Evolutionary conservation across 2,888 invertebrate genomes (phyloP).

Genomic region (Entomobrya proxima): DNA sequence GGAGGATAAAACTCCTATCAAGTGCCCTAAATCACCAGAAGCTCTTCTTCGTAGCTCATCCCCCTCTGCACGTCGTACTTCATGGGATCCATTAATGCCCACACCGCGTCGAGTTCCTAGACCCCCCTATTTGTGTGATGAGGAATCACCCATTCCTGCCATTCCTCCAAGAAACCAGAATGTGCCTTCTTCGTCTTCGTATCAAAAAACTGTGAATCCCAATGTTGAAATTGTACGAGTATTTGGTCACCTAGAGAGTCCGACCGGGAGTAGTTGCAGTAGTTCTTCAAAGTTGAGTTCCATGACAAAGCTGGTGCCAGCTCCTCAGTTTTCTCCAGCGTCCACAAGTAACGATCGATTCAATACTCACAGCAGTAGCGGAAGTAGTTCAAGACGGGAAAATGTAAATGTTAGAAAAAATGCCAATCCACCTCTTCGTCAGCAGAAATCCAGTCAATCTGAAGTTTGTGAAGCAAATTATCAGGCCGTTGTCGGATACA

Average conservation of each 20-base stretch:
- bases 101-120: constrained; percentile 68
- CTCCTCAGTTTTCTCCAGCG: constrained; percentile 59
- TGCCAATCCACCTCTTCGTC: constrained; percentile 58
- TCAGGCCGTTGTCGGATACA: constrained; percentile 92
- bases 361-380: constrained; percentile 74
- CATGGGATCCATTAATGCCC: constrained; percentile 72
- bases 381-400: constrained; percentile 70
- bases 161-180: constrained; percentile 64
- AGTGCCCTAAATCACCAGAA: constrained; percentile 64
- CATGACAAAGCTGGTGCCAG: constrained; percentile 45
- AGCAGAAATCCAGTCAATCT: not conserved
- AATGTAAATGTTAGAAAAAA: constrained; percentile 65
- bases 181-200: constrained; percentile 37
- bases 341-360: constrained; percentile 65
- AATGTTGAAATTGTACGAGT: constrained; percentile 74
- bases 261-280: constrained; percentile 57
- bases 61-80: constrained; percentile 60
- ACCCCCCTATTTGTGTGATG: constrained; percentile 68
- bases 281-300: constrained; percentile 31
- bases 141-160: constrained; percentile 68
- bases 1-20: constrained; percentile 54
- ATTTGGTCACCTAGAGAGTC: constrained; percentile 71
- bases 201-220: constrained; percentile 63
- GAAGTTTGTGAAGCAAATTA: constrained; percentile 72
- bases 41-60: constrained; percentile 56